These are phyloP conservation scores for Sebastes baramenuke DNA, from an alignment of 2,797 vertebrate species.

Conservation along the genomic window DNA sequence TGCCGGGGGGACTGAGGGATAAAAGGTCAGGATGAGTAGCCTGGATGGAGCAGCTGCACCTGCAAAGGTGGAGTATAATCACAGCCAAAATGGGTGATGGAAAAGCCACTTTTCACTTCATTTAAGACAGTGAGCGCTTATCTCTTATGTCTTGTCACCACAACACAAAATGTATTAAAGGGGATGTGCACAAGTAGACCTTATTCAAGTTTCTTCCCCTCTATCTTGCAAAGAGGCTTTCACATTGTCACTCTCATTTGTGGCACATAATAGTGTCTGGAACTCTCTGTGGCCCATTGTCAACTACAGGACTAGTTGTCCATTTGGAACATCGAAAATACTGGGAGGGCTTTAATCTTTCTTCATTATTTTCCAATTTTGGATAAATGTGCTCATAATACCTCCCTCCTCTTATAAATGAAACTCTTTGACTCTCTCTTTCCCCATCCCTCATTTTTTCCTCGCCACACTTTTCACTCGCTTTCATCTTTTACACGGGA, in stretches of 20 bases:
- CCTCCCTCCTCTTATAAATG: conserved; percentile 80
- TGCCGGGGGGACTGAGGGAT: conserved; percentile 14
- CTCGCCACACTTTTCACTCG: conserved; percentile 74
- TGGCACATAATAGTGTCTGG: conserved; percentile 82
- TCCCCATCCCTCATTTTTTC: conserved; percentile 71
- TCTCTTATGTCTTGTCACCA: conserved; percentile 74
- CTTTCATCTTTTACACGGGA: conserved; percentile 85
- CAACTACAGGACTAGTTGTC: conserved; percentile 78
- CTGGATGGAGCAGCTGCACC: conserved; percentile 20
- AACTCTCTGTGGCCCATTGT: conserved; percentile 81
- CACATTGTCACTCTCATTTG: conserved; percentile 79
- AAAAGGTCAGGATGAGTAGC: conserved; percentile 27
- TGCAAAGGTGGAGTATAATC: conserved; percentile 45
- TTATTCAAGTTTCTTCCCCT: conserved; percentile 73
- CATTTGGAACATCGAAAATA: conserved; percentile 85
- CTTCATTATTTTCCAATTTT: conserved; percentile 90
- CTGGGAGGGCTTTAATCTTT: conserved; percentile 88
- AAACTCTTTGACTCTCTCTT: conserved; percentile 83
- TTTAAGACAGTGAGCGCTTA: conserved; percentile 73
- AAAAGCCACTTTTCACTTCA: conserved; percentile 67
- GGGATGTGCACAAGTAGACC: conserved; percentile 72
- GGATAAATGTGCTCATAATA: conserved; percentile 86
- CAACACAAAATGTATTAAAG: conserved; percentile 73
- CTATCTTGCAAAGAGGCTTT: conserved; percentile 80
- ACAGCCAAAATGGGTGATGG: conserved; percentile 45